Evolutionary conservation across 2,797 vertebrate genomes (phyloP), one percentile per base, ranked within the genome.

Genomic region (Danio albolineatus): DNA sequence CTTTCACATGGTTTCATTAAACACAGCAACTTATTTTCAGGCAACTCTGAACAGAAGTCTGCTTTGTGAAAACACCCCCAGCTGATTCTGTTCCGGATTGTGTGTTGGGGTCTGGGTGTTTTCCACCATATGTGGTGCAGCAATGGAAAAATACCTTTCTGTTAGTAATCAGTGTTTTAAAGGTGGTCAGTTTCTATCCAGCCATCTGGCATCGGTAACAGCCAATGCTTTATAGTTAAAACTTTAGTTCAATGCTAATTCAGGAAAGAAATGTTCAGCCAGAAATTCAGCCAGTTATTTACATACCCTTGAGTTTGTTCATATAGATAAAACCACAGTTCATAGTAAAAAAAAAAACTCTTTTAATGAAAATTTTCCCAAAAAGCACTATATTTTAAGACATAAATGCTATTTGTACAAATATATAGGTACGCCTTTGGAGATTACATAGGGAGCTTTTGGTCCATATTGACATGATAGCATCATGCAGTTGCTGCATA

Each of bases 1-100:
- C 87, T 93, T 92, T 91, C 91, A 92, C 91, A 90, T 94, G 92
- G 78, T 64, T 81, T 51, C 51, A 76, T 82, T 88, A 87, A 86
- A n/a, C 87, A 82, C 82, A 77, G 78, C 54, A 84, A 81, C 8
- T 28, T 28, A 28, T 28, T 17, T 84, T 87, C 73, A 82, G 65
- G 86, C 79, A 82, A 89, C 85, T 86, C 79, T 28, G 76, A 88
- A 88, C 87, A 84, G 86, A 89, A 87, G 87, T 61, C 36, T 48
- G 77, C 69, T 80, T 64, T 66, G 7, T 10, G 16, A 73, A 83
- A 74, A 16, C 86, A 74, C 83, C 77, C 10, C 87, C 21, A 64
- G 83, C 83, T 76, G 61, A 84, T 83, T 85, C 75, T 64, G 86
- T 78, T 71, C 79, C 54, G 51, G 60, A 12, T 46, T 9, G 43